Evolutionary conservation across 2,888 invertebrate species (phyloP).

Genomic region (Volucella inanis): DNA sequence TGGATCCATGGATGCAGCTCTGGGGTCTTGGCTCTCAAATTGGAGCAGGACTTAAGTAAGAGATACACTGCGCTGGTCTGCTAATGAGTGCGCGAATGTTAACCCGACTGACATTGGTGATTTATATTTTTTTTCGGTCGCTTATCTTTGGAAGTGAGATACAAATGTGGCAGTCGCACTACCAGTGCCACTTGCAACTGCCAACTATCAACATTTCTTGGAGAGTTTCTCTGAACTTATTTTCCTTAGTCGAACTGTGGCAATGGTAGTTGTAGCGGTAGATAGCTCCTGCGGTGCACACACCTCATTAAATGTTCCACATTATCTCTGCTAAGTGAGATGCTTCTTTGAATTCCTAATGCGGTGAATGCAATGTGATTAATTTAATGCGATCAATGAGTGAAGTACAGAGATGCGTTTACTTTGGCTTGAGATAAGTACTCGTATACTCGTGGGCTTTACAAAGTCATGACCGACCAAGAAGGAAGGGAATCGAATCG

Average conservation of each 20-base stretch:
- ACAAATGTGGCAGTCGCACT: conserved; percentile 61
- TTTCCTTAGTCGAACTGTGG: conserved; percentile 39
- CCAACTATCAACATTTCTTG: conserved; percentile 56
- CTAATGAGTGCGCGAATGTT: conserved; percentile 77
- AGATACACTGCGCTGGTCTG: conserved; percentile 12
- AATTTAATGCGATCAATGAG: conserved; percentile 67
- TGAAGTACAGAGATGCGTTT: conserved; percentile 52
- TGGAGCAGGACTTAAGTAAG: conserved; percentile 63
- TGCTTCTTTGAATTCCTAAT: conserved; percentile 71
- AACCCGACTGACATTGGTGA: conserved; percentile 77
- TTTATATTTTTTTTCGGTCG: conserved; percentile 75
- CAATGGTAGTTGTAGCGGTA: conserved; percentile 18
- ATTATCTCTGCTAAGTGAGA: conserved; percentile 68
- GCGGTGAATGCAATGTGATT: conserved; percentile 66
- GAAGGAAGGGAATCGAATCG: conserved; percentile 1
- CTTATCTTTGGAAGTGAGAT: conserved; percentile 71
- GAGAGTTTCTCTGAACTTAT: conserved; percentile 42
- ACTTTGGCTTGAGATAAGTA: conserved; percentile 33
- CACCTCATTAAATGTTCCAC: conserved; percentile 73
- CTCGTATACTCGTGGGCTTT: too few relatives aligned
- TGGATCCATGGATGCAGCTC: conserved; percentile 42
- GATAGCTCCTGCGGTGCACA: conserved; percentile 67
- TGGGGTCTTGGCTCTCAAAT: conserved; percentile 34
- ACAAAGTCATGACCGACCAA: too few relatives aligned
- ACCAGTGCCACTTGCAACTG: conserved; percentile 31